These are phyloP conservation scores for Caenorhabditis uteleia DNA, from an alignment of 2,888 invertebrate genomes.

Conservation along the genomic window DNA sequence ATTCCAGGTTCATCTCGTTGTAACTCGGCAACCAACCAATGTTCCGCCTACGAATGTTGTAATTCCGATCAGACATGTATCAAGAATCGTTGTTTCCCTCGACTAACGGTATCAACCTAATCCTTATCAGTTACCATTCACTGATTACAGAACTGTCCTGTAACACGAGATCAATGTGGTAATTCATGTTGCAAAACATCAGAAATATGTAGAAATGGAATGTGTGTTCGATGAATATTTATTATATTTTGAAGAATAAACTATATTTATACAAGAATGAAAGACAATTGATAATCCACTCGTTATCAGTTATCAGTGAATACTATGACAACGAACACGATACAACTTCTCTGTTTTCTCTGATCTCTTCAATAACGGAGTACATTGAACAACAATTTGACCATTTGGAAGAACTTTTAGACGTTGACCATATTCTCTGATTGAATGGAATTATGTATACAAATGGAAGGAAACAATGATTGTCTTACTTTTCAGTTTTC, in stretches of 20 bases:
- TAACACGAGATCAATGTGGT: conserved; percentile 38
- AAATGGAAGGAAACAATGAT: background rate
- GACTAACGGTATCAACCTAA: too few relatives aligned
- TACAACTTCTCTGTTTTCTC: conserved; percentile 24
- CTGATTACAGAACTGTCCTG: conserved; percentile 35
- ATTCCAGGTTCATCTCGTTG: too few relatives aligned
- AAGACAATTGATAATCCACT: background rate
- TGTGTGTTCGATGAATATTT: conserved; percentile 13
- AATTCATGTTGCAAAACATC: conserved; percentile 31
- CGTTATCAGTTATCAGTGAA: conserved; percentile 12
- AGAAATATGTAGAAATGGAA: conserved; percentile 35
- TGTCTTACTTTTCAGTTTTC: conserved; percentile 32
- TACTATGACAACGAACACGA: conserved; percentile 30
- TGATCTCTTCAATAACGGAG: conserved; percentile 19
- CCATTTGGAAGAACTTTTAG: conserved; percentile 26
- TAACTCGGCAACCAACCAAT: conserved; percentile 13
- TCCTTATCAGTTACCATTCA: background rate
- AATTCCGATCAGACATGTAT: conserved; percentile 38
- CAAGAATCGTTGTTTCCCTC: conserved; percentile 29
- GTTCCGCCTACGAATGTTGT: conserved; percentile 38
- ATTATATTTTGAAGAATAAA: background rate
- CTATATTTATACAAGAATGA: background rate
- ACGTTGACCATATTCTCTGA: conserved; percentile 28
- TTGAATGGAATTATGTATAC: background rate
- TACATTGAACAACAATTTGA: conserved; percentile 28